Evolutionary conservation across 1,140 invertebrate genomes (phyloP), one percentile per base, ranked within the genome.

Genomic region (Tetragonula clypearis): DNA sequence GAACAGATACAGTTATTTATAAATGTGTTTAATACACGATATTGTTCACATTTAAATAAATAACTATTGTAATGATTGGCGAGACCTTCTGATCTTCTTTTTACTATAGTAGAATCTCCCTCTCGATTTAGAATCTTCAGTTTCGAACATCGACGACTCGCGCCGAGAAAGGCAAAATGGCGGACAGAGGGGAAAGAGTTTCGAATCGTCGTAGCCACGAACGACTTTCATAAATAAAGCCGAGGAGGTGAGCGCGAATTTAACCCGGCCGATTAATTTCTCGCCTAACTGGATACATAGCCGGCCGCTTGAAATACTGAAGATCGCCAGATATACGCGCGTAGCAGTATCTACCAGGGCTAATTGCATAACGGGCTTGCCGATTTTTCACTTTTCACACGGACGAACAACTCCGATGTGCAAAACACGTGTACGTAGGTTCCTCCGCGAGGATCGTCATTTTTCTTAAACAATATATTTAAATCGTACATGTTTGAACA

Each of bases 251-350:
- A 77, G 17, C 49, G 35, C 49, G 77, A 82, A 73, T 74, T 81
- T 81, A 81, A 81, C 79, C 69, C 21, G 56, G 49, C 73, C 81
- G 81, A 83, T 83, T 83, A 83, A 82, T 82, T 82, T 82, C 79
- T 81, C 41, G 71, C 58, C 58, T 75, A 82, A 82, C 80, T 55
- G 80, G 80, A 82, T 82, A 83, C 30, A 35, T 49, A 65, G 21
- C 62, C 30, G 23, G 30, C 65, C 23, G 21, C 21, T 65, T 23
- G 41, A 75, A 65, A 35, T 35, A 75, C 56, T 9, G n/a, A n/a
- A 35, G 80, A 82, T 75, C 69, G n/a, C 56, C 11, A 58, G 56
- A 74, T n/a, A 56, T 17, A 19, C 49, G 12, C 49, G 49, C 66
- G 35, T 35, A 35, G 35, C 60, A 58, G 17, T 17, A 74, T 56